phyloP scores from a whole-genome alignment of 64 coral and sea anemone genomes.

The Porites lutea region DNA sequence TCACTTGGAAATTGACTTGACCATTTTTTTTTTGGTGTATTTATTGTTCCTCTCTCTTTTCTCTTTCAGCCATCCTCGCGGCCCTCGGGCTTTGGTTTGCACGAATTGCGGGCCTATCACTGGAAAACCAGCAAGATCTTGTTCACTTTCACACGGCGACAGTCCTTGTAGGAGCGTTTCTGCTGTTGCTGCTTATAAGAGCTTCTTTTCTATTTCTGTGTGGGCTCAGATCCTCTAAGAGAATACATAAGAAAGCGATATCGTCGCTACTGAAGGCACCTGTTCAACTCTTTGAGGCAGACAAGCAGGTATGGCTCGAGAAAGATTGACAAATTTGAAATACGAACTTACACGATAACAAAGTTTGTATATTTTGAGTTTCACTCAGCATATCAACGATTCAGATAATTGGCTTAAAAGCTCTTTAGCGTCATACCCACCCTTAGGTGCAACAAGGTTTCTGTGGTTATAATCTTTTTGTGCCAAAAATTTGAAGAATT shows the following conservation, averaged over 20 bases:
- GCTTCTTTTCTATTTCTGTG: slow-evolving; percentile 36
- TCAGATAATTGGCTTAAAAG: too few species aligned
- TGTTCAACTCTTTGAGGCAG: slow-evolving; percentile 45
- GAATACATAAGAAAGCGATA: slow-evolving; percentile 60
- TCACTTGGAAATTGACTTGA: too few species aligned
- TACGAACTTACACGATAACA: too few species aligned
- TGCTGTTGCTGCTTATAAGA: slow-evolving; percentile 42
- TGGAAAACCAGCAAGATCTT: slow-evolving; percentile 26
- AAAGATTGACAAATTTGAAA: background rate
- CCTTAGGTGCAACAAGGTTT: too few species aligned
- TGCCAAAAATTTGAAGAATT: too few species aligned
- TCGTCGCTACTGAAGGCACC: slow-evolving; percentile 58
- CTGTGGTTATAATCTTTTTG: too few species aligned
- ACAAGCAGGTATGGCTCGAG: slow-evolving; percentile 34
- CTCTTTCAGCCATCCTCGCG: slow-evolving; percentile 47
- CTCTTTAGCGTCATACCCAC: too few species aligned
- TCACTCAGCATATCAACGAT: too few species aligned
- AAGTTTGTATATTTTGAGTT: too few species aligned
- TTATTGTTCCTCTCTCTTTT: background rate
- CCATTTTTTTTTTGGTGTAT: too few species aligned
- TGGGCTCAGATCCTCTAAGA: slow-evolving; percentile 52
- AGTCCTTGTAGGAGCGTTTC: slow-evolving; percentile 9
- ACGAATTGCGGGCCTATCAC: slow-evolving; percentile 52
- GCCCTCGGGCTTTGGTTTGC: slow-evolving; percentile 63
- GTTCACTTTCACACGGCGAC: slow-evolving; percentile 38